A percentile compares a stretch with the other conserved stretches of the same genome.
These are phyloP conservation scores for Otolemur garnettii DNA, from an alignment of 2,113 vertebrate species.

Conservation along the genomic window DNA sequence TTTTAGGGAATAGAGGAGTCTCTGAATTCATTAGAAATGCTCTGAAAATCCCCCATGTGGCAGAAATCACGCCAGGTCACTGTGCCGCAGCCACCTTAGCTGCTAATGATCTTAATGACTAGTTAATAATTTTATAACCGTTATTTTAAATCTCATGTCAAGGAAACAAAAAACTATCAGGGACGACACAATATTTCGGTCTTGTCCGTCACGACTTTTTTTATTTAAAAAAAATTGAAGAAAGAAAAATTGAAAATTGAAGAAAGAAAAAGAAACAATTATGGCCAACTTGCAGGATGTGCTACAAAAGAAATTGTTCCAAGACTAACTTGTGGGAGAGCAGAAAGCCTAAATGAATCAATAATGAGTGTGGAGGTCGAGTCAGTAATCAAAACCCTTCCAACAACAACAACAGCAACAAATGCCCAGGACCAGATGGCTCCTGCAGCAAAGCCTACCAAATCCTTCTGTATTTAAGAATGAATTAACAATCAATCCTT, in stretches of 20 bases:
- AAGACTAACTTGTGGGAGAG: not conserved
- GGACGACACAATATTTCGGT: not conserved
- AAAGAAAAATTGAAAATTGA: not conserved
- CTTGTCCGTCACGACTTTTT: not conserved
- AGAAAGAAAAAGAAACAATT: not conserved
- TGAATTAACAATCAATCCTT: not conserved
- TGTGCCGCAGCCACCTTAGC: not conserved
- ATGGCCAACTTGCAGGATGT: not conserved
- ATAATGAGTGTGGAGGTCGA: not conserved
- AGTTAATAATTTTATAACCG: not conserved
- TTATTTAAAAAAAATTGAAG: not conserved
- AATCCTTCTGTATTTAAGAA: not conserved
- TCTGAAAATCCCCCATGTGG: not conserved
- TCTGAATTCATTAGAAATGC: conserved; percentile 38
- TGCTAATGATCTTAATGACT: not conserved
- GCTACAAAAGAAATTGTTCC: not conserved
- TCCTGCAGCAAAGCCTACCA: not conserved
- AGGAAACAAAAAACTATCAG: not conserved
- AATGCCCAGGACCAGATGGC: not conserved
- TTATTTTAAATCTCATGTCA: conserved; percentile 6
- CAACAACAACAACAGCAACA: not conserved
- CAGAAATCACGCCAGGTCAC: not conserved
- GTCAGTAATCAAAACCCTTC: not conserved
- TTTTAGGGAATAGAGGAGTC: not conserved
- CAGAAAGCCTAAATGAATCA: not conserved